Evolutionary conservation across 2,797 vertebrate species (phyloP).

Genomic region (Denticeps clupeoides): DNA sequence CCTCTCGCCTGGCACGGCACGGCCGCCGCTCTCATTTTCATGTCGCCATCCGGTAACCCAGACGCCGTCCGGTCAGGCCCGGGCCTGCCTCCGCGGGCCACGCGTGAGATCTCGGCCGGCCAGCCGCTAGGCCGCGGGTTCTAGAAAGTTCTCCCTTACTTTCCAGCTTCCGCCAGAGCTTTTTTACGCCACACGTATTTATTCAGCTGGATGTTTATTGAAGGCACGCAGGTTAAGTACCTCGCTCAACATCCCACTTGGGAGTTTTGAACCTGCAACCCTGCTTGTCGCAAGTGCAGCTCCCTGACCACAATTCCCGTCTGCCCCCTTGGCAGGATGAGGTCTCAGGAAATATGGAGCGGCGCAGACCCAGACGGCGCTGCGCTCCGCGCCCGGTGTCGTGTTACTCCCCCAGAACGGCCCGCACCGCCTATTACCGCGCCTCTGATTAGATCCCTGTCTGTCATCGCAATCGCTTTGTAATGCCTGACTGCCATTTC

Average conservation of each 20-base stretch:
- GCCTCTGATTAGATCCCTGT: constrained; percentile 58
- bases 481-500: constrained; percentile 52
- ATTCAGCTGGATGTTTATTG: constrained; percentile 61
- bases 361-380: constrained; percentile 40
- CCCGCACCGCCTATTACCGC: constrained; percentile 19
- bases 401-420: constrained; percentile 53
- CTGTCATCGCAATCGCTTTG: constrained; percentile 50
- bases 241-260: constrained; percentile 57
- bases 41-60: too few relatives aligned
- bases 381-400: constrained; percentile 59
- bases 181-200: constrained; percentile 63
- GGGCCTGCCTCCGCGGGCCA: too few relatives aligned
- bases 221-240: constrained; percentile 65
- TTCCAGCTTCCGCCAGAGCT: constrained; percentile 40
- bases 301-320: constrained; percentile 63
- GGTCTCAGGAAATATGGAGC: constrained; percentile 52
- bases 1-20: constrained; percentile 21
- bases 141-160: constrained; percentile 8
- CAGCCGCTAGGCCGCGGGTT: neutral
- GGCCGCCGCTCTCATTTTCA: neutral
- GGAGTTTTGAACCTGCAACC: constrained; percentile 61
- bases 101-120: too few relatives aligned
- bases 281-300: constrained; percentile 63
- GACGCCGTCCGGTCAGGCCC: too few relatives aligned
- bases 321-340: constrained; percentile 59